Evolutionary conservation across 1,140 invertebrate genomes (phyloP), one percentile per base, ranked within the genome.

Genomic region (Brachionus calyciflorus): DNA sequence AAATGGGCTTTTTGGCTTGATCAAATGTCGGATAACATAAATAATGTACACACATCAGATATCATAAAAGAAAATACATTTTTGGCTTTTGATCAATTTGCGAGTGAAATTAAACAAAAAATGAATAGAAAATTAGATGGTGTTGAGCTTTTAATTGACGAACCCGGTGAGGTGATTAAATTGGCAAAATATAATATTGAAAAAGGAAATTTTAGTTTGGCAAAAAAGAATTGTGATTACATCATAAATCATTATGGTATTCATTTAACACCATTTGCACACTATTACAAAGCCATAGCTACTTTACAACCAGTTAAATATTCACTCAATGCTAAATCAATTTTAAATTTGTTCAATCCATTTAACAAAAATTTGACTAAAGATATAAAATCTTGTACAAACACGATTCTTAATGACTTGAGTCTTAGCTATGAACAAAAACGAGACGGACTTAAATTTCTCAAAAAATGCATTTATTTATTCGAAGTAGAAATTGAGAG

Each of bases 1-100:
- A 17, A 40, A 24, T 65, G 60, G 60, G 37, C 60, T 24, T 65
- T 65, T 65, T 65, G 60, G 60, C 21, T 65, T 1, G 60, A 65
- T 12, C 21, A 65, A 65, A 65, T 65, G 5, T 40, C 33, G 2
- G 3, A 10, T n/a, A 40, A 4, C 21, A 65, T 65, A 14, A 65
- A 65, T 1, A 65, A 26, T 41, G 30, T 60, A 9, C 30, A 33
- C 55, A 60, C 55, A 12, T 33, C 55, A 1, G 33, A 60, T 33
- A 19, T 17, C 2, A n/a, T 60, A 5, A 65, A 41, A 65, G n/a
- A 41, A 65, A 7, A 65, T 0, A 40, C 37, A 12, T 12, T 41
- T 6, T 3, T 41, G 3, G n/a, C 19, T 24, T 44, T 65, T 10
- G 60, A 65, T 1, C 1, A 41, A 21, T 65, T 65, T 41, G 33